Percentiles rank a stretch among this genome's conserved stretches.
Evolutionary conservation across 2,113 vertebrate species (phyloP).

Genomic region (Ophthalmolycus amberensis): DNA sequence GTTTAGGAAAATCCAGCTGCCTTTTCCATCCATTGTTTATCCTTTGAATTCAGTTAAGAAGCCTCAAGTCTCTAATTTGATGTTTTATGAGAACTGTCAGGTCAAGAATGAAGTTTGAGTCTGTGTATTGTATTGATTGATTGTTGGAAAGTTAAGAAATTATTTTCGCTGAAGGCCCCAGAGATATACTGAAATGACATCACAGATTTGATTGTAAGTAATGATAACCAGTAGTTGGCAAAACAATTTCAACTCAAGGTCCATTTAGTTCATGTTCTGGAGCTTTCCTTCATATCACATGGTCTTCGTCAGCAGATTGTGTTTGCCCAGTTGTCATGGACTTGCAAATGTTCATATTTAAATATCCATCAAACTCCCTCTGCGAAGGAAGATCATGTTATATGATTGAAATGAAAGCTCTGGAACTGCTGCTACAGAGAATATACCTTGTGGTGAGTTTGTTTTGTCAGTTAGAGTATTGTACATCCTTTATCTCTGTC

Average conservation of each 20-base stretch:
- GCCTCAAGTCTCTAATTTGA: background rate
- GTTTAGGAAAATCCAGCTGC: constrained; percentile 1
- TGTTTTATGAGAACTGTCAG: constrained; percentile 19
- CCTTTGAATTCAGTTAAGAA: background rate
- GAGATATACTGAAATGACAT: background rate
- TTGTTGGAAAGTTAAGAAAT: background rate
- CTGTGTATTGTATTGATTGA: background rate
- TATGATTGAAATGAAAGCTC: constrained; percentile 12
- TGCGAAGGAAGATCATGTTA: background rate
- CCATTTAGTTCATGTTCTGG: background rate
- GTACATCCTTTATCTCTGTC: background rate
- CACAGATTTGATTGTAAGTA: background rate
- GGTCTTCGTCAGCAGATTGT: background rate
- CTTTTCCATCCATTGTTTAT: background rate
- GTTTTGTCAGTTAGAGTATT: background rate
- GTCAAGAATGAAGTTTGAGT: constrained; percentile 25
- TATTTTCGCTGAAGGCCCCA: background rate
- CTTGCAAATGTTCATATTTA: background rate
- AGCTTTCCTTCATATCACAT: background rate
- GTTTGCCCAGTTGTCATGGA: background rate
- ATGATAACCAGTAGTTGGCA: background rate
- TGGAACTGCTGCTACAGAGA: background rate
- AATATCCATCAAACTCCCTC: background rate
- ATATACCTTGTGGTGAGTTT: background rate
- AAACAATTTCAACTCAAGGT: background rate